Evolutionary conservation across 1,140 invertebrate genomes (phyloP).

Genomic region (Odontomachus brunneus): DNA sequence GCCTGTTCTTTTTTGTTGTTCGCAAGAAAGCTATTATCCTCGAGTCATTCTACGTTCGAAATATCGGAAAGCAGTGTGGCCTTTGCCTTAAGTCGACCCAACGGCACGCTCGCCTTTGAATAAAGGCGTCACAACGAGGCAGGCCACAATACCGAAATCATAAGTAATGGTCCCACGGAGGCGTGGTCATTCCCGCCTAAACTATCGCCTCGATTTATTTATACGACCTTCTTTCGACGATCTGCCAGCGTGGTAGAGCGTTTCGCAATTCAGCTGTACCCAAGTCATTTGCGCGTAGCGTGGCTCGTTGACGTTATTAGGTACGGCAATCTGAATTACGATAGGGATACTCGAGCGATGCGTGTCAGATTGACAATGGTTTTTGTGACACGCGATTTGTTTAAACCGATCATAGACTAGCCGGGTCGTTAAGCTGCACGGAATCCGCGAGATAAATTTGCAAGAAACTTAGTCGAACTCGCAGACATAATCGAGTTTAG

Average conservation of each 20-base stretch:
- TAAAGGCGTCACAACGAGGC: conserved; percentile 36
- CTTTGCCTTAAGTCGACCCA: conserved; percentile 14
- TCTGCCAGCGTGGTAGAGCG: not conserved
- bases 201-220: conserved; percentile 48
- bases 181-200: conserved; percentile 21
- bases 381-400: too few species aligned
- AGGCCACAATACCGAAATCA: conserved; percentile 38
- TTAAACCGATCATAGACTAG: too few species aligned
- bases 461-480: too few species aligned
- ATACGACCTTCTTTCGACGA: conserved; percentile 17
- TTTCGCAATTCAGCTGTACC: not conserved
- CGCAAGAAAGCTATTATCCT: too few species aligned
- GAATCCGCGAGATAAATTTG: not conserved
- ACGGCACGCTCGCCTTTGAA: conserved; percentile 18
- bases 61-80: not conserved
- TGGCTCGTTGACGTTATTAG: not conserved
- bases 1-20: too few species aligned
- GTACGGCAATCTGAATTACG: not conserved
- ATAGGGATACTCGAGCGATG: not conserved
- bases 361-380: too few species aligned
- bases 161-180: conserved; percentile 35
- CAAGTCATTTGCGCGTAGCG: not conserved
- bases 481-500: too few species aligned
- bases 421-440: too few species aligned
- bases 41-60: too few species aligned